phyloP scores from a whole-genome alignment of 35 echinoderm and acorn worm species.

The Eucidaris tribuloides region DNA sequence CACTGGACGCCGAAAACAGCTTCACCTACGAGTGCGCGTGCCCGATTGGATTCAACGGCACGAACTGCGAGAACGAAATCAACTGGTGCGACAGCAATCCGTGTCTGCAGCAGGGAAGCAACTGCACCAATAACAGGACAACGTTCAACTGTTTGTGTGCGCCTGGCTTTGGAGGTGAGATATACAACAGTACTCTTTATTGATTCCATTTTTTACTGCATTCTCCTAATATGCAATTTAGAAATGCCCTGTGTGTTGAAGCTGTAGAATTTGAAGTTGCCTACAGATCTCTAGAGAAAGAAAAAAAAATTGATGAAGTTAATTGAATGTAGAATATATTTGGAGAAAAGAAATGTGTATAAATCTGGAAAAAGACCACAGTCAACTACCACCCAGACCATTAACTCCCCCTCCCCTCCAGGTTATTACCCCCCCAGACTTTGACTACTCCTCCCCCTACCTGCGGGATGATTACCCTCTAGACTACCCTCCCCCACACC shows the following conservation, averaged over 20 bases:
- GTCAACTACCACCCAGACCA: no score
- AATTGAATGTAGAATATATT: no score
- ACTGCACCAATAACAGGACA: conserved; percentile 35
- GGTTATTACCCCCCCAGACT: no score
- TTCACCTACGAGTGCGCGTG: conserved; percentile 57
- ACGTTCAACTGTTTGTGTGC: conserved; percentile 40
- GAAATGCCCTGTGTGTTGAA: neutral
- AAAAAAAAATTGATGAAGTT: no score
- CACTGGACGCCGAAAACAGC: neutral
- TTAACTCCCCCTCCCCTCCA: no score
- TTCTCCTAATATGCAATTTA: neutral
- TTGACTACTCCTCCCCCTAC: no score
- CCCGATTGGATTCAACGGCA: conserved; percentile 66
- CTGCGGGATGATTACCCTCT: no score
- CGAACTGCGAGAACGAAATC: conserved; percentile 70
- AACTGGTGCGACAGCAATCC: conserved; percentile 73
- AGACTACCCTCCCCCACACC: no score
- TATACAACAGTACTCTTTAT: neutral
- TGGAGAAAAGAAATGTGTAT: no score
- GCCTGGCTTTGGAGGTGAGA: conserved; percentile 55
- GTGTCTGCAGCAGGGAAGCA: conserved; percentile 49
- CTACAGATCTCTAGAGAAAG: neutral
- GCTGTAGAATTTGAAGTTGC: neutral
- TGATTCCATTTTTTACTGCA: neutral
- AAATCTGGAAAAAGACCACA: no score